Percentiles rank a stretch among this genome's conserved stretches.
Conservation (phyloP, 1,140 invertebrate genomes). For the Drosophila mayri region DNA sequence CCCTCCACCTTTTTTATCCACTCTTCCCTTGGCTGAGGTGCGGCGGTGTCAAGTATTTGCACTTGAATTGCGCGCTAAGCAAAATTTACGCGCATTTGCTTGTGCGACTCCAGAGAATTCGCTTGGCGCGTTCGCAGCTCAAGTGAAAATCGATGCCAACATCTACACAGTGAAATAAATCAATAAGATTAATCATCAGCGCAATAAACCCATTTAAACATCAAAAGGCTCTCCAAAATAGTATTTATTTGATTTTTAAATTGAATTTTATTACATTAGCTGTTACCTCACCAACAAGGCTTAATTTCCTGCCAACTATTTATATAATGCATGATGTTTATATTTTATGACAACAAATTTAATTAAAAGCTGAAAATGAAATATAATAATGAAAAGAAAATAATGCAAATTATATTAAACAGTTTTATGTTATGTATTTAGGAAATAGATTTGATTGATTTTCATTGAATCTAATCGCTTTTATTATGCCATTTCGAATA, state of each 20-base stretch:
- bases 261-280: not conserved
- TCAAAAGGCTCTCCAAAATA: not conserved
- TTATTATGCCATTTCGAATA: not conserved
- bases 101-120: conserved; percentile 70
- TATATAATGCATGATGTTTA: not conserved
- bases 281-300: not conserved
- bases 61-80: conserved; percentile 77
- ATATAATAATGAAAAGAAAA: not conserved
- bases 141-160: conserved; percentile 75
- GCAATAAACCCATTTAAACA: conserved; percentile 4
- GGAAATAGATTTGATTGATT: not conserved
- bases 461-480: not conserved
- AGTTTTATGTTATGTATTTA: not conserved
- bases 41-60: conserved; percentile 82
- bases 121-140: conserved; percentile 55
- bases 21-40: conserved; percentile 43
- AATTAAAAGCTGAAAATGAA: not conserved
- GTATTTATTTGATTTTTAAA: not conserved
- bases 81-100: conserved; percentile 83
- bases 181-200: conserved; percentile 4
- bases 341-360: not conserved
- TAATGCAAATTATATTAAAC: not conserved
- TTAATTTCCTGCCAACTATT: not conserved
- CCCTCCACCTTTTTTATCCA: not conserved
- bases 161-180: conserved; percentile 31